Base-by-base conservation (phyloP, 2,888 invertebrate genomes). In the Liodrosophila aerea region DNA sequence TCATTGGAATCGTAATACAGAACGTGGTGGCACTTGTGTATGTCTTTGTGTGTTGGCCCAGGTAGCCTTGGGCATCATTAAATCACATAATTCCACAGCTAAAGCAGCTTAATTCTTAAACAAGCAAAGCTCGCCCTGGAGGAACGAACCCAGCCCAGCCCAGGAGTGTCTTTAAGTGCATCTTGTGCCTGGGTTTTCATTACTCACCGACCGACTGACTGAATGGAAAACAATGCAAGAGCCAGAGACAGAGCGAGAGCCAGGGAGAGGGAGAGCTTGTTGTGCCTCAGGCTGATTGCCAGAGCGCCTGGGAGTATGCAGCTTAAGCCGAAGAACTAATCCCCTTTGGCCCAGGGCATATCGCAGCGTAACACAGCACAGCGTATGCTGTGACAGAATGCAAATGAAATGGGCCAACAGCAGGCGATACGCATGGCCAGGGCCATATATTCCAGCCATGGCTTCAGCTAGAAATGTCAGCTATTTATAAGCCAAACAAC, bases 361-460 rank as follows among this genome's bases (percentile, higher is more conserved):
- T n/a, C n/a, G n/a, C n/a, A n/a, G n/a, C n/a, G n/a, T n/a, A n/a
- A n/a, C n/a, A n/a, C 0, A 11, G 16, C 29, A 47, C 15, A 40
- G 16, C 13, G 40, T 41, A 29, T 30, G 47, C 47, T 34, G 16
- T 18, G 40, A 30, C 16, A 68, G 33, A 67, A 76, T 76, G 81
- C 56, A 68, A 77, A 76, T 75, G 63, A 71, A 67, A 59, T n/a
- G n/a, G n/a, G n/a, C n/a, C n/a, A n/a, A 22, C 5, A 5, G 22
- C 22, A 22, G 22, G 22, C 22, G 22, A 5, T 22, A 22, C 5
- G 3, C n/a, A n/a, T n/a, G n/a, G n/a, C n/a, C n/a, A n/a, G 56
- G 56, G 41, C 40, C 30, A 13, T 15, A 54, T 36, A n/a, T n/a
- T n/a, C n/a, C n/a, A n/a, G n/a, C 46, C 41, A 16, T 41, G 16